phyloP scores from a whole-genome alignment of 2,113 vertebrate species.

The Ciconia stormi region DNA sequence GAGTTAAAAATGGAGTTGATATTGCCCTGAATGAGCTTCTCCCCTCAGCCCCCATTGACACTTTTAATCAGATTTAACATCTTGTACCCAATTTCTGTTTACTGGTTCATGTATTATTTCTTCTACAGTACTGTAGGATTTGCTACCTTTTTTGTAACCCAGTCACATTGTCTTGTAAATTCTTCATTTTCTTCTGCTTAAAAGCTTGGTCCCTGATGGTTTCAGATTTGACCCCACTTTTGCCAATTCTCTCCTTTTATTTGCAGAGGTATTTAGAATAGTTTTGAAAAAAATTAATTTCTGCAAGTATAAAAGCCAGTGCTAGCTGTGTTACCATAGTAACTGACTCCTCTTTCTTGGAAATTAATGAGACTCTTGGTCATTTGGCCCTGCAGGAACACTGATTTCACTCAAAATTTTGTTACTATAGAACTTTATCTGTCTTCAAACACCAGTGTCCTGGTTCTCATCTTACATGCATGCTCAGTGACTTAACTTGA shows the following conservation, averaged over 20 bases:
- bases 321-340: background rate
- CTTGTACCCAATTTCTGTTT: background rate
- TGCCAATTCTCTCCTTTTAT: background rate
- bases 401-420: background rate
- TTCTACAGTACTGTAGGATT: background rate
- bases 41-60: rapidly evolving
- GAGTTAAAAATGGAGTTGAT: background rate
- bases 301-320: background rate
- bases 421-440: background rate
- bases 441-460: background rate
- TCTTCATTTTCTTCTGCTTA: background rate
- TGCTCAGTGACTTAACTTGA: background rate
- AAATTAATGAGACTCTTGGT: background rate
- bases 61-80: background rate
- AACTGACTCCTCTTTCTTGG: background rate
- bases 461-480: background rate
- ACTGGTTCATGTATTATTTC: background rate
- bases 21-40: background rate
- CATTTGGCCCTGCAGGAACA: background rate
- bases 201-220: background rate
- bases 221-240: conserved; percentile 2
- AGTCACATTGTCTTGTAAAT: background rate
- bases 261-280: background rate
- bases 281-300: background rate
- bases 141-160: background rate